A percentile compares a stretch with the other conserved stretches of the same genome.
Conservation (phyloP, 2,797 vertebrate genomes). For the Phalanger gymnotis region DNA sequence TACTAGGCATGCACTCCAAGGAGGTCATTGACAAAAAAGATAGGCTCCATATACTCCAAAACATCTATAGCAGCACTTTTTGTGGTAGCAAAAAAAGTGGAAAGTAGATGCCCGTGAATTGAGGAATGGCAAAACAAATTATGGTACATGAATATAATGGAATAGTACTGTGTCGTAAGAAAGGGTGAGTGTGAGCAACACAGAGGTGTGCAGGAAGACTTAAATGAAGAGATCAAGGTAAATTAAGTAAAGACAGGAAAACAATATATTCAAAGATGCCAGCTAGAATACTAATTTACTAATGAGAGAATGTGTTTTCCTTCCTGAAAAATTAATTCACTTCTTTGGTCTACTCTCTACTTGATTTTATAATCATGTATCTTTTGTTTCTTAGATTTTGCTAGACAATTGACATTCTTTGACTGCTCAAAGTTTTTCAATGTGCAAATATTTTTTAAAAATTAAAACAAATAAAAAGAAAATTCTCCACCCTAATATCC, state of each 20-base stretch:
- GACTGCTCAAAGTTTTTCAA: neutral
- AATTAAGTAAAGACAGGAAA: neutral
- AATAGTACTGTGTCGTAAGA: neutral
- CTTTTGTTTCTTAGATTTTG: neutral
- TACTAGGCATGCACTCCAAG: neutral
- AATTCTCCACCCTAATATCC: neutral
- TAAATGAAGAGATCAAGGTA: neutral
- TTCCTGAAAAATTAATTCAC: neutral
- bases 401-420: neutral
- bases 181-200: neutral
- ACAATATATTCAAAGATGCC: neutral
- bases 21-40: neutral
- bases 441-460: neutral
- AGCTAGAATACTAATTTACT: neutral
- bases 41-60: neutral
- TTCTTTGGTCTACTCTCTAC: neutral
- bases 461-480: neutral
- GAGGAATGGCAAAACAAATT: neutral
- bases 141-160: neutral
- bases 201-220: neutral
- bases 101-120: neutral
- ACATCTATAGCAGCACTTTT: neutral
- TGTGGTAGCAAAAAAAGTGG: neutral
- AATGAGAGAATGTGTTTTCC: neutral
- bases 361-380: neutral